These are phyloP conservation scores for Thaleichthys pacificus DNA, from an alignment of 2,797 vertebrate species.

Conservation along the genomic window DNA sequence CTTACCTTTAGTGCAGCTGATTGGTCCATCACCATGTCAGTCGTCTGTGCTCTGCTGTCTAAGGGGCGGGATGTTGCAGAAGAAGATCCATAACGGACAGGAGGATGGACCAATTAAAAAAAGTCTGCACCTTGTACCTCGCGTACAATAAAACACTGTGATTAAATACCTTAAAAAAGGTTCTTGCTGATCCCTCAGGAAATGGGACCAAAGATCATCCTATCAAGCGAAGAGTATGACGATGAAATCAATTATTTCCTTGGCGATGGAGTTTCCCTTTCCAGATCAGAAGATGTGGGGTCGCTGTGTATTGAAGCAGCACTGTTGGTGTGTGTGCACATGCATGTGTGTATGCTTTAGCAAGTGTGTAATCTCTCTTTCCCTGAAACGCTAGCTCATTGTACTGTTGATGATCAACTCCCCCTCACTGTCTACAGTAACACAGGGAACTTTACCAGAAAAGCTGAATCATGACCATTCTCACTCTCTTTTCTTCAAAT, in stretches of 20 bases:
- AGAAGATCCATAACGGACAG: not conserved
- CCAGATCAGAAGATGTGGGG: slow-evolving; percentile 42
- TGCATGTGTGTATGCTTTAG: no score
- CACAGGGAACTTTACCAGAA: slow-evolving; percentile 60
- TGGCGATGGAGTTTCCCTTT: slow-evolving; percentile 47
- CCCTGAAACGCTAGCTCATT: slow-evolving; percentile 61
- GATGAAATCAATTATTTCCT: slow-evolving; percentile 7
- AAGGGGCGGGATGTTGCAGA: not conserved
- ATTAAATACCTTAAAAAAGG: not conserved
- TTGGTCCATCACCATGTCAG: not conserved
- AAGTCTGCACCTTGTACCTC: not conserved
- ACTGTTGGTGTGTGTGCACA: slow-evolving; percentile 46
- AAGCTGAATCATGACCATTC: slow-evolving; percentile 66
- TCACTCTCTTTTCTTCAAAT: slow-evolving; percentile 24
- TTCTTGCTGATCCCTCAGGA: not conserved
- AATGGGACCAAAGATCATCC: not conserved
- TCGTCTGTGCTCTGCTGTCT: not conserved
- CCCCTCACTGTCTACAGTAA: slow-evolving; percentile 55
- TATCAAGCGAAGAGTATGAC: slow-evolving; percentile 17
- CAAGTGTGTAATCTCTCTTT: slow-evolving; percentile 65
- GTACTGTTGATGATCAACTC: slow-evolving; percentile 68
- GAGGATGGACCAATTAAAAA: not conserved
- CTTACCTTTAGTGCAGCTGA: not conserved
- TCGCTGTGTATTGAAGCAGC: slow-evolving; percentile 41
- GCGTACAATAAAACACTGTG: not conserved